Conservation (phyloP, 2,113 vertebrate genomes). For the Pygoscelis adeliae region DNA sequence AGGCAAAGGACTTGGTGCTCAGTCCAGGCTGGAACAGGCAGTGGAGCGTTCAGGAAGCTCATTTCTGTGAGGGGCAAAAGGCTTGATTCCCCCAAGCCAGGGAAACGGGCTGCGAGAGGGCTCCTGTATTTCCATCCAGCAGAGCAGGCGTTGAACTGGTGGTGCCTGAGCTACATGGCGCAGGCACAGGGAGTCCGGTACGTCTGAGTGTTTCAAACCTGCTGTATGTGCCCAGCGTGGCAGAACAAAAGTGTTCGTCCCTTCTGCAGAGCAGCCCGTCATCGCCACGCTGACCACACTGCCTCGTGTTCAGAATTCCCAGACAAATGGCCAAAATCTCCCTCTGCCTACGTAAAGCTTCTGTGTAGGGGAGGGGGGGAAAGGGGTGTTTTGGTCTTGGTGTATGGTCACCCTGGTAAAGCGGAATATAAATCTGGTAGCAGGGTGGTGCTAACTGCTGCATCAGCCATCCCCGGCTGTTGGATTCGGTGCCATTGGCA, state of each 20-base stretch:
- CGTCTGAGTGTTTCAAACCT: neutral
- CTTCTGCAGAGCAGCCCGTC: neutral
- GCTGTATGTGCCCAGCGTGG: neutral
- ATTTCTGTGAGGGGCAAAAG: neutral
- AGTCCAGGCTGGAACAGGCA: neutral
- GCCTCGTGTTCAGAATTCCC: neutral
- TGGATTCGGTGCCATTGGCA: too few relatives aligned
- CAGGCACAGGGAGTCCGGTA: neutral
- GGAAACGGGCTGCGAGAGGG: neutral
- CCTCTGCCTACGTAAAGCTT: neutral
- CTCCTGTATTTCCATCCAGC: neutral
- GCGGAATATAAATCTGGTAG: too few relatives aligned
- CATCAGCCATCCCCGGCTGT: too few relatives aligned
- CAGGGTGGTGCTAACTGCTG: too few relatives aligned
- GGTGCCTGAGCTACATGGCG: accelerated
- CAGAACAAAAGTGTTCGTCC: neutral
- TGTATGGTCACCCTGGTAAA: neutral
- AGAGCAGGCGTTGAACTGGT: too few relatives aligned
- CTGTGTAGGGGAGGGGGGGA: too few relatives aligned
- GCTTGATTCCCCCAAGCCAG: neutral
- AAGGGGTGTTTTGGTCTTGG: neutral
- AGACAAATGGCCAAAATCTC: neutral
- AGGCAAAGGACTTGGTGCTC: neutral
- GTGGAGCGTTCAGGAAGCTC: neutral
- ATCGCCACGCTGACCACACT: neutral